Base-by-base conservation (phyloP, 2,888 invertebrate genomes). In the Acronicta psi region DNA sequence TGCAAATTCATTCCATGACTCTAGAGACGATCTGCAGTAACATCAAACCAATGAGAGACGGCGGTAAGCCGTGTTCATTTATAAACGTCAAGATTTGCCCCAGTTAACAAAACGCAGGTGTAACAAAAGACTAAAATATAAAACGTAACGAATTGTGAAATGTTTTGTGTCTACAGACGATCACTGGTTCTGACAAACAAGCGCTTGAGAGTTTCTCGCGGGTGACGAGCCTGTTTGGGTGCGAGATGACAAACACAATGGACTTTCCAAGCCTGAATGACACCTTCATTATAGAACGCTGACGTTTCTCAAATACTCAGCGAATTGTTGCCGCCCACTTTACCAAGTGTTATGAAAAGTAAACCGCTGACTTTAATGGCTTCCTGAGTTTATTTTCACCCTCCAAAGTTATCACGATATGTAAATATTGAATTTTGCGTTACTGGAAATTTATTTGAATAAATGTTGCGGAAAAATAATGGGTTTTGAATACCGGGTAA, bases 271-370 rank as follows among this genome's bases (percentile, higher is more conserved):
- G 82, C 81, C 80, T 86, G 84, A 88, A 87, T 89, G 90, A 90
- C 89, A 85, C 86, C 85, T 90, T 90, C 87, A 91, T 91, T 91
- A 90, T 82, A 80, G 77, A 34, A 61, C 75, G 84, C 80, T 88
- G 89, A 90, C 88, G 85, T 84, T 83, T 86, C 80, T 77, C 81
- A 84, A 89, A 88, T 88, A 87, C 85, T 85, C 81, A 47, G 75
- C 74, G 82, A 85, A 88, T 86, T 89, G 87, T 88, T 85, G 73
- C 74, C 73, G 59, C 75, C 59, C 56, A 74, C 58, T 68, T 72
- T 66, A 51, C 67, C 53, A 63, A 81, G 77, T 78, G 73, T 75
- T 77, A 72, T 73, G 77, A 80, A 79, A 83, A 81, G 81, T 80
- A 78, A 70, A 62, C 70, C 63, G 41, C 49, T 55, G 60, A 65